A percentile compares a stretch with the other conserved stretches of the same genome.
phyloP scores from a whole-genome alignment of 2,797 vertebrate genomes.

The Pachyuromys duprasi region DNA sequence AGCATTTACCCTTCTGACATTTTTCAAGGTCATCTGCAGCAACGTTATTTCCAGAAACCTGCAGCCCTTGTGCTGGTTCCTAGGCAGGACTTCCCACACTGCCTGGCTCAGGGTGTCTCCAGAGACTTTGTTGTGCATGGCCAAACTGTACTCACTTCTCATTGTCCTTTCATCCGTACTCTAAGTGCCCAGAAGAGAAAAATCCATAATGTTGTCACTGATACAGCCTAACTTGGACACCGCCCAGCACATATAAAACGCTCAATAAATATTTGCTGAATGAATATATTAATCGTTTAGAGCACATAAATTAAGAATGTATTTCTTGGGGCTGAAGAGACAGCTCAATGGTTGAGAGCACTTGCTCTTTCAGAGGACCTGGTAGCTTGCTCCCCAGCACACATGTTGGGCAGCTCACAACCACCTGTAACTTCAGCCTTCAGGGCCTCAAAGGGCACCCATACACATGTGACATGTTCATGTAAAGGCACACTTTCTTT shows the following conservation, averaged over 20 bases:
- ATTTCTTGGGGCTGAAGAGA: not conserved
- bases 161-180: not conserved
- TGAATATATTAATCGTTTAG: not conserved
- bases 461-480: not conserved
- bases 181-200: not conserved
- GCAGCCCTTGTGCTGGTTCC: not conserved
- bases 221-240: conserved; percentile 29
- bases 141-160: not conserved
- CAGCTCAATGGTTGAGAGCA: not conserved
- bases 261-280: conserved; percentile 17
- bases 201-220: not conserved
- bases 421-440: not conserved
- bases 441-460: not conserved
- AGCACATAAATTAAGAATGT: not conserved
- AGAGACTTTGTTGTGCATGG: not conserved
- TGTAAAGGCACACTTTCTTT: not conserved
- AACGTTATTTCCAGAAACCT: not conserved
- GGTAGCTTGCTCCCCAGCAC: not conserved
- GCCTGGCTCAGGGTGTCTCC: not conserved
- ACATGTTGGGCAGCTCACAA: not conserved
- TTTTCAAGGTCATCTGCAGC: not conserved
- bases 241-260: not conserved
- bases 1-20: not conserved
- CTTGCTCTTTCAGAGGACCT: not conserved
- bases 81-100: not conserved